Evolutionary conservation across 1,140 invertebrate species (phyloP).

Genomic region (Mesaphorura yosii): DNA sequence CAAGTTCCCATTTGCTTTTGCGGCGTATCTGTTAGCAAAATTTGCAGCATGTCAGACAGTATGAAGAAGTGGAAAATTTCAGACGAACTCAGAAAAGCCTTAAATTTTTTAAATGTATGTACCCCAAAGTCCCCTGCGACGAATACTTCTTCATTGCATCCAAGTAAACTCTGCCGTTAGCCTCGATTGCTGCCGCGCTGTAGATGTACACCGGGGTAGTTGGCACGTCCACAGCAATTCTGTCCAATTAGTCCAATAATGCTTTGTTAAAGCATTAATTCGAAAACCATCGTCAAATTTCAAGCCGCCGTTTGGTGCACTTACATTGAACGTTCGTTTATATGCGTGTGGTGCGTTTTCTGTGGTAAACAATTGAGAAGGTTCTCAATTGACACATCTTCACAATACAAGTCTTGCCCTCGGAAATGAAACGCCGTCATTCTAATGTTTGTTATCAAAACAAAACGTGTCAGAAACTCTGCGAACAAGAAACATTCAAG

Average conservation of each 20-base stretch:
- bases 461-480: too few species aligned
- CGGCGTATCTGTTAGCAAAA: conserved; percentile 30
- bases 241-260: neutral
- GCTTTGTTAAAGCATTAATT: neutral
- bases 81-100: neutral
- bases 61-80: neutral
- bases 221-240: conserved; percentile 11
- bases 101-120: neutral
- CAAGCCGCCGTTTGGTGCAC: neutral
- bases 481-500: too few species aligned
- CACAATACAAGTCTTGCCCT: neutral
- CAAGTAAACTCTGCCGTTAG: conserved; percentile 33
- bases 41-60: neutral
- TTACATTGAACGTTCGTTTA: neutral
- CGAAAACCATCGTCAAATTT: neutral
- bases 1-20: conserved; percentile 37
- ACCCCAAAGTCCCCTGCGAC: conserved; percentile 29
- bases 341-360: neutral
- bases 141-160: conserved; percentile 29
- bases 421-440: too few species aligned
- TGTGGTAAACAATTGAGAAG: neutral
- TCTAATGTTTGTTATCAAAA: too few species aligned
- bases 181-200: conserved; percentile 32
- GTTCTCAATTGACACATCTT: neutral
- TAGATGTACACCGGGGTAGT: conserved; percentile 34